Conservation (phyloP, 2,797 vertebrate genomes). For the Aplochiton taeniatus region DNA sequence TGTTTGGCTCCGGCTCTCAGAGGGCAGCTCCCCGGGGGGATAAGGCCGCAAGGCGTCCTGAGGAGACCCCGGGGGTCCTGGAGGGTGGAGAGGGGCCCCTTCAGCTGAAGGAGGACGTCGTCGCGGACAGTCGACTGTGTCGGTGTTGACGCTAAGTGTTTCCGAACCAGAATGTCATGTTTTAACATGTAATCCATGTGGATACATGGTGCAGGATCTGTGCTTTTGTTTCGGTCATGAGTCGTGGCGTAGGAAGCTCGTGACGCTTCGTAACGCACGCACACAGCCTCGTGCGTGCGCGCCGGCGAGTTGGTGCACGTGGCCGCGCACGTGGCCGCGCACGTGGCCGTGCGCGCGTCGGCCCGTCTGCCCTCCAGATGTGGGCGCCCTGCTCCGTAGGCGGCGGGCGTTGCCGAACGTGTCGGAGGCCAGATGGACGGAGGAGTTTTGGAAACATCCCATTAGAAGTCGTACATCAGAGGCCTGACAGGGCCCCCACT, state of each 20-base stretch:
- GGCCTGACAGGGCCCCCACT: conserved; percentile 83
- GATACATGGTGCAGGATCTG: background rate
- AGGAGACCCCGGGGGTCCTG: background rate
- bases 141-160: conserved; percentile 36
- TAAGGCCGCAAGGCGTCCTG: background rate
- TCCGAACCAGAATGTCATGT: too few species aligned
- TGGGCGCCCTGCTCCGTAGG: conserved; percentile 76
- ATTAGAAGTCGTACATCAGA: conserved; percentile 92
- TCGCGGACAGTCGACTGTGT: conserved; percentile 42
- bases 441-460: conserved; percentile 90
- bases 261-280: background rate
- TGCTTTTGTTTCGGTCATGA: background rate
- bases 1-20: background rate
- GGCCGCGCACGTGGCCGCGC: conserved; percentile 6
- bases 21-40: conserved; percentile 8
- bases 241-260: background rate
- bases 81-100: conserved; percentile 17
- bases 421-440: conserved; percentile 85
- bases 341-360: conserved; percentile 4
- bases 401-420: conserved; percentile 83
- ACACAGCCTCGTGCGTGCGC: background rate
- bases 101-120: conserved; percentile 48
- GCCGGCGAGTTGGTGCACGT: background rate
- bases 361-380: conserved; percentile 77
- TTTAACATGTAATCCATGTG: too few species aligned